Conservation (phyloP, 2,888 invertebrate genomes). For the Mechanitis messenoides region DNA sequence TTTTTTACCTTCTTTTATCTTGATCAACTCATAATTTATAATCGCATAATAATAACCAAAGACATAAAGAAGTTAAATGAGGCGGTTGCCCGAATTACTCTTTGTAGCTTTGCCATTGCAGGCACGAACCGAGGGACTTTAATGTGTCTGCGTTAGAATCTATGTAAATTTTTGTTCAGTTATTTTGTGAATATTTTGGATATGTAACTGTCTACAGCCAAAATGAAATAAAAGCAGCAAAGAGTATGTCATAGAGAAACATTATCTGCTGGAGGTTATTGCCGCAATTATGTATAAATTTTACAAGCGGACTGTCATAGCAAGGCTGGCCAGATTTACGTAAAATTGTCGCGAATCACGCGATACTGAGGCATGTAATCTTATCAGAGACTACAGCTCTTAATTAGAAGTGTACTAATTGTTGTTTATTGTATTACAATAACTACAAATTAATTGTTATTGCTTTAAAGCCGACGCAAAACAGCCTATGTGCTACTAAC, state of each 20-base stretch:
- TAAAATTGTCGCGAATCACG: constrained; percentile 55
- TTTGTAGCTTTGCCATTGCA: constrained; percentile 40
- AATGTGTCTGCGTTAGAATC: constrained; percentile 18
- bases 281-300: constrained; percentile 1
- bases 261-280: not conserved
- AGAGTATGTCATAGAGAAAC: constrained; percentile 11
- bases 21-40: constrained; percentile 53
- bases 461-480: constrained; percentile 39
- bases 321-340: constrained; percentile 44
- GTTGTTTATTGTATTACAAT: constrained; percentile 52
- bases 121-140: constrained; percentile 13
- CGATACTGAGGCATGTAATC: constrained; percentile 53
- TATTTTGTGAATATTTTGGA: constrained; percentile 11
- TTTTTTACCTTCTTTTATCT: constrained; percentile 50
- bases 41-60: constrained; percentile 56
- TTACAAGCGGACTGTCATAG: constrained; percentile 15
- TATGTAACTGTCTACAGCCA: constrained; percentile 1
- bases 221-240: constrained; percentile 14
- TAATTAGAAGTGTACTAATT: constrained; percentile 61
- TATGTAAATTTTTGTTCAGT: constrained; percentile 31
- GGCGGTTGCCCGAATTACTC: constrained; percentile 51
- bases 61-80: constrained; percentile 57
- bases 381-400: constrained; percentile 58
- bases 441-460: constrained; percentile 41
- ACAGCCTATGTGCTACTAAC: constrained; percentile 18